phyloP scores from a whole-genome alignment of 2,888 invertebrate genomes.

The Dryocosmus kuriphilus region DNA sequence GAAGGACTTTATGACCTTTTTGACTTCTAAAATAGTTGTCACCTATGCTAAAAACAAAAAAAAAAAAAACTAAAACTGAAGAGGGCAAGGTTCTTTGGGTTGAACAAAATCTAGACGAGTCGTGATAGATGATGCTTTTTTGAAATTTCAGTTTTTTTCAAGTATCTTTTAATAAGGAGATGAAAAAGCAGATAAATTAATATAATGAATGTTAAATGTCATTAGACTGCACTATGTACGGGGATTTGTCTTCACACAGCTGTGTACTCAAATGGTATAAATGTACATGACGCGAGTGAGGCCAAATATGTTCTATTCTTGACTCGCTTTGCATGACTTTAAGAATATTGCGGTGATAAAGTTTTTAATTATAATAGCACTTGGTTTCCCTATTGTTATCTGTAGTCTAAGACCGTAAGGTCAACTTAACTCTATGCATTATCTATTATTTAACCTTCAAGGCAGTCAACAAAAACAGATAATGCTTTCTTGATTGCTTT shows the following conservation, averaged over 20 bases:
- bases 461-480: not conserved
- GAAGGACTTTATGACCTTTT: too few relatives aligned
- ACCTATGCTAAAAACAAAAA: too few relatives aligned
- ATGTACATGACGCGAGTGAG: not conserved
- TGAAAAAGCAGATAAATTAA: not conserved
- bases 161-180: not conserved
- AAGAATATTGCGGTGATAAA: slow-evolving; percentile 24
- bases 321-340: slow-evolving; percentile 17
- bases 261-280: not conserved
- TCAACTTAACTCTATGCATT: slow-evolving; percentile 12
- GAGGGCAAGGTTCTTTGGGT: too few relatives aligned
- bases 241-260: not conserved
- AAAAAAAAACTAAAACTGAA: too few relatives aligned
- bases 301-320: not conserved
- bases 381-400: slow-evolving; percentile 4
- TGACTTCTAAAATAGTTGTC: too few relatives aligned
- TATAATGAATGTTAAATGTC: not conserved
- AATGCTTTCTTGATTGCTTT: not conserved
- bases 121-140: too few relatives aligned
- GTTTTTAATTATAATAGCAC: slow-evolving; percentile 7
- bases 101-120: too few relatives aligned
- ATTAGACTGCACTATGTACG: not conserved
- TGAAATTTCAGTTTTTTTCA: too few relatives aligned
- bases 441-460: slow-evolving; percentile 22
- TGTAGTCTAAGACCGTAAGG: not conserved